Evolutionary conservation across 2,888 invertebrate species (phyloP), one percentile per base, ranked within the genome.

Genomic region (Carterocephalus palaemon): DNA sequence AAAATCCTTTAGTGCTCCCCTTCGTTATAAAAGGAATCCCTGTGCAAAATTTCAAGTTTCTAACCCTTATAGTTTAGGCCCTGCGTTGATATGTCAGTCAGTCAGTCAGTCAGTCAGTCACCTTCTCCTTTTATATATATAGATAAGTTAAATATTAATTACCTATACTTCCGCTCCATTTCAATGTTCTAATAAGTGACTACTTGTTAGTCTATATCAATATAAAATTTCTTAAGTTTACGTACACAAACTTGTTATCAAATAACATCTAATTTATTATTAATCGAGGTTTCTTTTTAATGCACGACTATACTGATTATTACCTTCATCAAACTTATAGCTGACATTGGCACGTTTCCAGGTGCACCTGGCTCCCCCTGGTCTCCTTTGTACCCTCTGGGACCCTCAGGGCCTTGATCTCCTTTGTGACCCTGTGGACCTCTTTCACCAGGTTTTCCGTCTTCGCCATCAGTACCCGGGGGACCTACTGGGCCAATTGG

Each of bases 391-490:
- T 46, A 36, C 1, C 79, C 79, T 24, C 29, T 48, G 1, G 53
- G 59, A 3, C 80, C 79, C 2, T 42, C 37, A 2, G 56, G 52
- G 0, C 80, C 80, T 0, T 46, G 75, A 2, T 89, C 88, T 49
- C 92, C 92, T 61, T 87, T 88, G 2, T 72, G 68, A 1, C 91
- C 91, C 61, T 88, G 89, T n/a, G 85, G 82, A 28, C 93, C 93
- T 67, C 88, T 89, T 1, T 66, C 54, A 12, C 95, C 95, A 22
- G 85, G 85, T 0, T 72, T 63, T 38, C 95, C 95, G 24, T 84
- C 74, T 4, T 85, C 80, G 12, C 83, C 83, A 46, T 70, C 57
- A 13, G 43, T 48, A 1, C 82, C 83, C 1, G 54, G 48, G 4
- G 33, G 36, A 6, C 83, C 83, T 17, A 46, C 41, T 7, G 77